These are phyloP conservation scores for Cyaniris semiargus DNA, from an alignment of 2,888 invertebrate genomes.

Conservation along the genomic window DNA sequence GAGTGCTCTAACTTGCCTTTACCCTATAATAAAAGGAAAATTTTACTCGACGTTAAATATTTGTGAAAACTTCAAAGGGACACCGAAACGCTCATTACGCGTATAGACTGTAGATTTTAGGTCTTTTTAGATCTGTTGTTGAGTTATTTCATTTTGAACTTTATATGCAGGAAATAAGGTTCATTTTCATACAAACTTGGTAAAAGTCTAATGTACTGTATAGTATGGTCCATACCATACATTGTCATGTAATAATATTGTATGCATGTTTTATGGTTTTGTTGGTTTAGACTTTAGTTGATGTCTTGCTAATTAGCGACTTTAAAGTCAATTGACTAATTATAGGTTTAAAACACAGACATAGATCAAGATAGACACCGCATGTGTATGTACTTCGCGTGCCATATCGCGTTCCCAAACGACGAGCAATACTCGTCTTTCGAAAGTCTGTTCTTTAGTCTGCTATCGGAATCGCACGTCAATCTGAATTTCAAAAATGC, in stretches of 20 bases:
- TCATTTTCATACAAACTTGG: neutral
- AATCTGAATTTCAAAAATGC: no score
- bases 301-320: neutral
- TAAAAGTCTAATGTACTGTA: neutral
- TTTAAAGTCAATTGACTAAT: neutral
- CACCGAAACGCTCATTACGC: conserved; percentile 3
- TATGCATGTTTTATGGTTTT: neutral
- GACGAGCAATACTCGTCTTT: no score
- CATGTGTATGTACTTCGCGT: no score
- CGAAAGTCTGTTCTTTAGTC: no score
- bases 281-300: neutral
- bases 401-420: no score
- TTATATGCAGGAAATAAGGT: neutral
- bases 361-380: no score
- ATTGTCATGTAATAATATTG: neutral
- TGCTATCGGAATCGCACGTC: no score
- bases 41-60: neutral
- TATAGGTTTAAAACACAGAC: neutral
- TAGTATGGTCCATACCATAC: conserved; percentile 1
- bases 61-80: neutral
- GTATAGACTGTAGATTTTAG: neutral
- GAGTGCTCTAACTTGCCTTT: neutral
- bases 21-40: neutral
- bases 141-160: neutral
- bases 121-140: neutral